These are phyloP conservation scores for Cephalotes varians DNA, from an alignment of 2,888 invertebrate species.

Conservation along the genomic window DNA sequence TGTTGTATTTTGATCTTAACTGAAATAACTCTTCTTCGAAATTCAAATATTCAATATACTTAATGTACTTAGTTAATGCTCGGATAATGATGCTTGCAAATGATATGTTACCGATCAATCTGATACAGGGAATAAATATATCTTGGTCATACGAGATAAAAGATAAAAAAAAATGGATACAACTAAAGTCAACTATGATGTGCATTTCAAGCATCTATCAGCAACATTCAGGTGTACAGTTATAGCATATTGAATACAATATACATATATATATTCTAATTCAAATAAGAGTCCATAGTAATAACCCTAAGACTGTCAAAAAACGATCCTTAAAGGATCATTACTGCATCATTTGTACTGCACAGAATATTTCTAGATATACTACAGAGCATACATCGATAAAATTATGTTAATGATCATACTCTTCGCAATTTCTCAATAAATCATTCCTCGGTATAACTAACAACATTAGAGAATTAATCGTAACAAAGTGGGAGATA, in stretches of 20 bases:
- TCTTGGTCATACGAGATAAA: background rate
- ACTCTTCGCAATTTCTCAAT: constrained; percentile 32
- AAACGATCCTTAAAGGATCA: background rate
- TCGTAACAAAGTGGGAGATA: constrained; percentile 61
- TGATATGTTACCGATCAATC: background rate
- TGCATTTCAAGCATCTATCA: background rate
- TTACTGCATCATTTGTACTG: constrained; percentile 35
- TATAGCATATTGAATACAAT: constrained; percentile 34
- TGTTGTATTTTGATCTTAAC: constrained; percentile 3
- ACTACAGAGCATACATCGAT: constrained; percentile 60
- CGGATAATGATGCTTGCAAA: background rate
- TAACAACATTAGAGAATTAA: constrained; percentile 62
- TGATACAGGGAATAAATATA: background rate
- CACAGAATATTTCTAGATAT: constrained; percentile 24
- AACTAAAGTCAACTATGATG: background rate
- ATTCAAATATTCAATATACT: constrained; percentile 10
- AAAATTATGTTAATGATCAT: constrained; percentile 57
- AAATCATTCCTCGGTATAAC: constrained; percentile 43
- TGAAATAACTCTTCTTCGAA: background rate
- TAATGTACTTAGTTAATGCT: background rate
- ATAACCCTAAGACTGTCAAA: background rate
- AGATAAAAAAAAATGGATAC: background rate
- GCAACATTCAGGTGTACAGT: constrained; percentile 30
- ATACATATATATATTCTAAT: constrained; percentile 3
- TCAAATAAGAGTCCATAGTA: constrained; percentile 8